Evolutionary conservation across 2,797 vertebrate species (phyloP), one percentile per base, ranked within the genome.

Genomic region (Gadopsis marmoratus): DNA sequence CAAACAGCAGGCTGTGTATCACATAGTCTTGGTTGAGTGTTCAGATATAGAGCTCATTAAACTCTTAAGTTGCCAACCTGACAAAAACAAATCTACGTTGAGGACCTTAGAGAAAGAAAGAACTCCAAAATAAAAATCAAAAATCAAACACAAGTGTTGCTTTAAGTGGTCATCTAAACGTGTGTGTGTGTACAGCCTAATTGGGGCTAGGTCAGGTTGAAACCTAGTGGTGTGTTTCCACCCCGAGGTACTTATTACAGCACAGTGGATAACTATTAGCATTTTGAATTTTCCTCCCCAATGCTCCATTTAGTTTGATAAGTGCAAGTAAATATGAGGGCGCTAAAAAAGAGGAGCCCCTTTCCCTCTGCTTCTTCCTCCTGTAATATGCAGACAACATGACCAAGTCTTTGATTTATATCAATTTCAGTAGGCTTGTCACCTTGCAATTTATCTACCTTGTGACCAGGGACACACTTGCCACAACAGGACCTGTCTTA

Each of bases 261-360:
- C 55, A 53, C 70, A 63, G 61, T 51, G 19, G 54, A 45, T 85
- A 69, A 74, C 45, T 55, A 51, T 84, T 80, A 61, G 33, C n/a
- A 71, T 83, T 54, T 64, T 58, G 71, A 79, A 79, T 80, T 71
- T 84, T 67, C 66, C 50, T 79, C 71, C 76, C 81, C 56, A 14
- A 7, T 76, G 84, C 67, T 77, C 59, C 35, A 64, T 77, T 71
- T 43, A 76, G 45, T 71, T 74, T 64, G 64, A 80, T 71, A 72
- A 78, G 65, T 70, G 45, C 9, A 51, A 60, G 73, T 82, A 79
- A 71, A 88, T 72, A 83, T 0, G 11, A 82, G 53, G 10, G 71
- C 19, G 50, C 35, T 53, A 56, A 5, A 59, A 48, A 35, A 78
- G 21, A 53, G 21, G 35, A 61, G 54, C n/a, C 8, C 1, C 12